Base-by-base conservation (phyloP, 2,797 vertebrate genomes). In the Poecilia gillii region DNA sequence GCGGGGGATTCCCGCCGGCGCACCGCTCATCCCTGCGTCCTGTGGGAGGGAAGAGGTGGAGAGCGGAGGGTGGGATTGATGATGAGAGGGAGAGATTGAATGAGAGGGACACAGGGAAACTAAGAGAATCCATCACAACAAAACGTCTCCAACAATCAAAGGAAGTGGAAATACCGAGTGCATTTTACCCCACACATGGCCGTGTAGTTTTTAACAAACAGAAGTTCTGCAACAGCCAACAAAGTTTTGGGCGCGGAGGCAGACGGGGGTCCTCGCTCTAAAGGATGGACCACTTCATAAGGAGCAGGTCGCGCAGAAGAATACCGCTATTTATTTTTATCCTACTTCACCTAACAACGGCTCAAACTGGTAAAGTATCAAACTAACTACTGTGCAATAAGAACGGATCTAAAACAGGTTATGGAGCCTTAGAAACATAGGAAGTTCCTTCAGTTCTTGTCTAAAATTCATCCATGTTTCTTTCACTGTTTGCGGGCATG, bases 21-120 rank as follows among this genome's bases (percentile, higher is more conserved):
- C 84, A 79, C 7, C 76, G 76, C 84, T 89, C 88, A 88, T 85
- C 80, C 76, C 31, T 75, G 73, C 80, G 86, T 85, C 90, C 90
- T 84, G 68, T 84, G 90, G 93, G 93, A 93, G 92, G 91, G 82
- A 84, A 78, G 87, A 89, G 76, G 88, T 92, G 90, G 88, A 89
- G 91, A 91, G 39, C 77, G 81, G 91, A 87, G 84, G 79, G 90
- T 90, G 90, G 83, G 92, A 89, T 85, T 77, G 90, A 91, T 90
- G 89, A 86, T 45, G 93, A 90, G 92, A 87, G 92, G 92, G 91
- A 92, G 92, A 94, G 91, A 91, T 86, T 95, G 94, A 95, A 95
- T 94, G 93, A 94, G 94, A 92, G 86, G 73, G 89, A 88, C 88
- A 86, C 84, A 92, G 86, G 47, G 81, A 84, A 85, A 85, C 88